Percentiles rank a stretch among this genome's conserved stretches.
Conservation (phyloP, 2,113 vertebrate species). For the Pleuronectes platessa region DNA sequence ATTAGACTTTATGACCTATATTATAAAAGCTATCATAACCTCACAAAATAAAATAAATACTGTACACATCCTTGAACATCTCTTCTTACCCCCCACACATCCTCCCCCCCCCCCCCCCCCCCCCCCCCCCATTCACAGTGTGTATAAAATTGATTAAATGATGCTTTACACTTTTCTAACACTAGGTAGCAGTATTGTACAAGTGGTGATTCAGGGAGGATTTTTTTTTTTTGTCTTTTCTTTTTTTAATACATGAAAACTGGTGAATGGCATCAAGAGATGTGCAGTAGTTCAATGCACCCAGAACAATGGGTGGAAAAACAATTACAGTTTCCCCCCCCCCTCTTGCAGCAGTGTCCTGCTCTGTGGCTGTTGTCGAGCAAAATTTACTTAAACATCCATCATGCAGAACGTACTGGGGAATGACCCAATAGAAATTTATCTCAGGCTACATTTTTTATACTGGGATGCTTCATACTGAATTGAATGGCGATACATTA, state of each 20-base stretch:
- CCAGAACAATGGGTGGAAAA: conserved; percentile 34
- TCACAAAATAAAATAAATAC: conserved; percentile 82
- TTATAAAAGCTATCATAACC: conserved; percentile 74
- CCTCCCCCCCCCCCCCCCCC: conserved; percentile 20
- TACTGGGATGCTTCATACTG: conserved; percentile 36
- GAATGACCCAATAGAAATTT: conserved; percentile 35
- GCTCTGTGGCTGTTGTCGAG: conserved; percentile 47
- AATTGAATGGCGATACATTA: conserved; percentile 52
- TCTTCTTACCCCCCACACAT: conserved; percentile 12
- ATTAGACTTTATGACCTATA: conserved; percentile 51
- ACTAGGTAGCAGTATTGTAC: conserved; percentile 78
- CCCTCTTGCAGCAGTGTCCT: conserved; percentile 30
- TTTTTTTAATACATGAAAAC: conserved; percentile 24
- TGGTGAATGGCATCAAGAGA: conserved; percentile 25
- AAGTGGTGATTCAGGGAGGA: conserved; percentile 39
- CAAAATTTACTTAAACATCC: conserved; percentile 57
- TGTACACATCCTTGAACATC: conserved; percentile 74
- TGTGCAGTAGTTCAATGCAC: conserved; percentile 48
- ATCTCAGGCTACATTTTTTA: conserved; percentile 38
- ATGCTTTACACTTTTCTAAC: conserved; percentile 64
- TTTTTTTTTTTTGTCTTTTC: conserved; percentile 2
- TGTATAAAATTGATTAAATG: conserved; percentile 59
- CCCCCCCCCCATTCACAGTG: conserved; percentile 56
- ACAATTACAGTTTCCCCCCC: not conserved
- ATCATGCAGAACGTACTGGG: conserved; percentile 46